Conservation (phyloP, 2,888 invertebrate genomes). For the Pediacus dermestoides region DNA sequence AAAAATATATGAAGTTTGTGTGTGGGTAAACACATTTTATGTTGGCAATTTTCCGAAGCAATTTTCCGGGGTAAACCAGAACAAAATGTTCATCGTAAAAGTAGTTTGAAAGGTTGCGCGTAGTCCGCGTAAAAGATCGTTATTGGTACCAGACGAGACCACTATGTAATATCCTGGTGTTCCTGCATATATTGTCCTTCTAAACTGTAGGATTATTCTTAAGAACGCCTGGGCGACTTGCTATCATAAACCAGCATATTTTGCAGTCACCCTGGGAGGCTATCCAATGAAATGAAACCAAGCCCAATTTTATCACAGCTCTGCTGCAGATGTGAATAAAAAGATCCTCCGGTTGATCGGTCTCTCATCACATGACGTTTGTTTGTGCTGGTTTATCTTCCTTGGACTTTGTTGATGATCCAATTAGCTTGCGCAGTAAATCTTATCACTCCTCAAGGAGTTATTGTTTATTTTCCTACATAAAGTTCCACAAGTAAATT, state of each 20-base stretch:
- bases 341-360: no score
- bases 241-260: slow-evolving; percentile 12
- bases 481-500: no score
- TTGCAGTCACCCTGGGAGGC: slow-evolving; percentile 8
- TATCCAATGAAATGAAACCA: slow-evolving; percentile 9
- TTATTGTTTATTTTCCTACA: no score
- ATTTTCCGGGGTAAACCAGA: neutral
- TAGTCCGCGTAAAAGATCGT: slow-evolving; percentile 8
- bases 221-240: slow-evolving; percentile 12
- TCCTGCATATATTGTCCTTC: slow-evolving; percentile 16
- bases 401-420: no score
- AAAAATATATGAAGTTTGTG: no score
- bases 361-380: no score
- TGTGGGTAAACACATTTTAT: no score
- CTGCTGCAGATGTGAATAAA: slow-evolving; percentile 4
- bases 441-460: no score
- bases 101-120: slow-evolving; percentile 3
- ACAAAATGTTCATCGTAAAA: neutral
- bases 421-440: no score
- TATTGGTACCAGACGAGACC: slow-evolving; percentile 9
- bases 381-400: no score
- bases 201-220: slow-evolving; percentile 12
- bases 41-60: no score
- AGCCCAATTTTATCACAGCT: slow-evolving; percentile 6
- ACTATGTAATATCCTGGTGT: slow-evolving; percentile 8